Conservation (phyloP, 2,888 invertebrate species). For the Sisyra nigra region DNA sequence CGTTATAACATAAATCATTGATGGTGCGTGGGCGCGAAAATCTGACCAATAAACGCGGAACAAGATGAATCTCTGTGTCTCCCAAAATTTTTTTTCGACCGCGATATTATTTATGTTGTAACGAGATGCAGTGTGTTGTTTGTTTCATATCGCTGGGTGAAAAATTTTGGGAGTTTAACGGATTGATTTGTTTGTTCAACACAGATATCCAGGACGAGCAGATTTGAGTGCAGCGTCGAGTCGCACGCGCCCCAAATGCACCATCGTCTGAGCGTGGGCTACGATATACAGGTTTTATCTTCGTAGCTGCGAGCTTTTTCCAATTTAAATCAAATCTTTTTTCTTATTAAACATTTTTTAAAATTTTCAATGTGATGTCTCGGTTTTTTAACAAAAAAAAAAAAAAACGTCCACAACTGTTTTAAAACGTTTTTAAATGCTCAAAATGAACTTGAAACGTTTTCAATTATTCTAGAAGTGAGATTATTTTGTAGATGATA, state of each 20-base stretch:
- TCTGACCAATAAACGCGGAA: neutral
- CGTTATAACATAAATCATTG: conserved; percentile 38
- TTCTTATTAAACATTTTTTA: neutral
- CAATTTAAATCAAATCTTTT: neutral
- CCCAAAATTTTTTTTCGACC: conserved; percentile 18
- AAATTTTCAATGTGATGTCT: too few relatives aligned
- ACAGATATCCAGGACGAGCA: conserved; percentile 62
- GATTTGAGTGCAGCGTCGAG: conserved; percentile 31
- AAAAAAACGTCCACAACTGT: too few relatives aligned
- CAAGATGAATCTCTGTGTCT: conserved; percentile 24
- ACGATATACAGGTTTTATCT: neutral
- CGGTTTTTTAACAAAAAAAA: too few relatives aligned
- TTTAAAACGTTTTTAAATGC: too few relatives aligned
- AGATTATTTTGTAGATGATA: too few relatives aligned
- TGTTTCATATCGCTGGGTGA: conserved; percentile 11
- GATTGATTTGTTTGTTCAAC: conserved; percentile 35
- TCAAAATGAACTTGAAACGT: too few relatives aligned
- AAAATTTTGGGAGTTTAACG: conserved; percentile 25
- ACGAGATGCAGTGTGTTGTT: conserved; percentile 23
- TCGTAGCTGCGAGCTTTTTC: neutral
- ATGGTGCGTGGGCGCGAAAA: neutral
- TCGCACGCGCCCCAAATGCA: neutral
- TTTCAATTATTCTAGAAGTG: too few relatives aligned
- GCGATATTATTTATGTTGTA: conserved; percentile 24
- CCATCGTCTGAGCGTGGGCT: too few relatives aligned